Evolutionary conservation across 2,113 vertebrate species (phyloP).

Genomic region (Zosterops hypoxanthus): DNA sequence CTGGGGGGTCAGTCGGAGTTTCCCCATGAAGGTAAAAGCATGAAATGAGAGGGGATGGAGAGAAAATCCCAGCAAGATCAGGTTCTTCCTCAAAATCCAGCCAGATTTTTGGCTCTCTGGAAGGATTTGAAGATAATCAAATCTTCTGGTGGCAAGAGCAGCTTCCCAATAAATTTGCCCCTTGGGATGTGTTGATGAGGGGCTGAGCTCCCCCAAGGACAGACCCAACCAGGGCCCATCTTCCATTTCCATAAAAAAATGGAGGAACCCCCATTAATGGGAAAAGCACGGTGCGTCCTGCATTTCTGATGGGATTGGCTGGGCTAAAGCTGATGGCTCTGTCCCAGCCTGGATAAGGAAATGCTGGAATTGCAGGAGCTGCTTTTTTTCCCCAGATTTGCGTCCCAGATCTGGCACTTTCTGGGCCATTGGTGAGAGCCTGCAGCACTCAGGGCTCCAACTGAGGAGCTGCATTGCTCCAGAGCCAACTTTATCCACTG

Average conservation of each 20-base stretch:
- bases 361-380: not conserved
- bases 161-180: not conserved
- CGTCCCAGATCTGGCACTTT: not conserved
- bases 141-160: not conserved
- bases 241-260: not conserved
- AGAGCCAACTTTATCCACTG: not conserved
- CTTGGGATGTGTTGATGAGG: fast-evolving
- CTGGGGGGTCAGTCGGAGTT: not conserved
- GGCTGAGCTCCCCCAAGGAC: not conserved
- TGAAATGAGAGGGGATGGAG: not conserved
- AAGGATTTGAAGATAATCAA: not conserved
- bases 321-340: not conserved
- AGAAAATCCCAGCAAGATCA: not conserved
- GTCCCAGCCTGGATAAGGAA: not conserved
- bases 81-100: not conserved
- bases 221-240: not conserved
- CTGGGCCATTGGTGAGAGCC: not conserved
- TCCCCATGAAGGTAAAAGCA: not conserved
- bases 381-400: fast-evolving
- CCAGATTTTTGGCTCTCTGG: not conserved
- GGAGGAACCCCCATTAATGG: not conserved
- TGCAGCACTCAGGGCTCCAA: not conserved
- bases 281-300: not conserved
- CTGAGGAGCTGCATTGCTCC: not conserved
- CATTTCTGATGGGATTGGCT: not conserved